Percentiles rank a stretch among this genome's conserved stretches.
Evolutionary conservation across 2,888 invertebrate species (phyloP).

Genomic region (Cheilosia pagana): DNA sequence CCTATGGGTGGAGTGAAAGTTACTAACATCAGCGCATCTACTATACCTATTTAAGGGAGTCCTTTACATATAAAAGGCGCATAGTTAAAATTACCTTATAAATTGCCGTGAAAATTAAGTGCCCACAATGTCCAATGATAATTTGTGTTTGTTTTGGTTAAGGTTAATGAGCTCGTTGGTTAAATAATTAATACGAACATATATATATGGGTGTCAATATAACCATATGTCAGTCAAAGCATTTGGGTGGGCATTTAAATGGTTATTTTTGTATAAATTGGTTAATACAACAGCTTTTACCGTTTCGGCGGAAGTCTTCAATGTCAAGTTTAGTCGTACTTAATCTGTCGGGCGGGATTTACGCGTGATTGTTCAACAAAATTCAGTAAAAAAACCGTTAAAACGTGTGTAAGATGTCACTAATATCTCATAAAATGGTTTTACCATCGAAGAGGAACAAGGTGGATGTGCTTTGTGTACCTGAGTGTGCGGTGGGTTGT

Average conservation of each 20-base stretch:
- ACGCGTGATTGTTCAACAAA: not conserved
- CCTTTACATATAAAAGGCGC: not conserved
- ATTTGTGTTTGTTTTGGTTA: constrained; percentile 56
- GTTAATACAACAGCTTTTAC: constrained; percentile 1
- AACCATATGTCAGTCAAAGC: constrained; percentile 59
- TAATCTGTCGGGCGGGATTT: constrained; percentile 1
- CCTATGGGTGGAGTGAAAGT: too few species aligned
- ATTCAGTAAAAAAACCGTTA: not conserved
- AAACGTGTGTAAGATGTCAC: constrained; percentile 54
- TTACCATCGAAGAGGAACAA: constrained; percentile 41
- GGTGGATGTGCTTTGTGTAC: constrained; percentile 37
- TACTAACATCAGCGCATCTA: not conserved
- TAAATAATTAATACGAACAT: constrained; percentile 63
- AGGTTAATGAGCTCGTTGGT: constrained; percentile 50
- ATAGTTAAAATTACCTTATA: constrained; percentile 29
- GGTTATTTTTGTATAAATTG: constrained; percentile 18
- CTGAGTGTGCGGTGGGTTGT: constrained; percentile 20
- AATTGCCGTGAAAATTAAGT: constrained; percentile 35
- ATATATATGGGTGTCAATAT: constrained; percentile 8
- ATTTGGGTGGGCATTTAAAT: constrained; percentile 17
- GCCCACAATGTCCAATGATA: constrained; percentile 22
- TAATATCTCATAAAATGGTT: constrained; percentile 51
- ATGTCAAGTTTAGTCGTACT: constrained; percentile 37
- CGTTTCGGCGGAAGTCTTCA: not conserved
- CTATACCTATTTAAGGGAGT: constrained; percentile 8